A percentile compares a stretch with the other conserved stretches of the same genome.
Conservation (phyloP, 2,888 invertebrate genomes). For the Strigamia maritima region DNA sequence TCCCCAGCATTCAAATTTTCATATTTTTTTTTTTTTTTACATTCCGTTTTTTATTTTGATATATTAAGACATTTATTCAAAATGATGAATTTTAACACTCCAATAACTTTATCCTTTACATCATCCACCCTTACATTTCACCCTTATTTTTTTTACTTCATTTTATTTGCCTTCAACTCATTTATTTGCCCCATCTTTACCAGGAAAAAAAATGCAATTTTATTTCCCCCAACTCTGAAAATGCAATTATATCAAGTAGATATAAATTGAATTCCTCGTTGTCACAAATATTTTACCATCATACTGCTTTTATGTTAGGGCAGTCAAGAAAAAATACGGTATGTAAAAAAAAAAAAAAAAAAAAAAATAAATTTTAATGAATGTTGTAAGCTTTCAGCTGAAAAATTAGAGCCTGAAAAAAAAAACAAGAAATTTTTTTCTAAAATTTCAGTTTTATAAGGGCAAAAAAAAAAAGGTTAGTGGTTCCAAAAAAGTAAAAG, state of each 20-base stretch:
- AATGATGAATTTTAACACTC: neutral
- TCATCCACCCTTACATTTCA: neutral
- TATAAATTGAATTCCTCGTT: slow-evolving; percentile 22
- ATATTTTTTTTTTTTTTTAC: neutral
- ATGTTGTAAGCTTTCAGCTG: slow-evolving; percentile 9
- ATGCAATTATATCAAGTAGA: slow-evolving; percentile 29
- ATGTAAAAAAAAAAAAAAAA: too few species aligned
- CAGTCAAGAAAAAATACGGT: neutral
- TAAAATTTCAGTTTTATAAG: neutral
- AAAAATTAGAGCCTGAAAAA: neutral
- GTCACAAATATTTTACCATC: slow-evolving; percentile 11
- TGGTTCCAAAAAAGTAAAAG: neutral
- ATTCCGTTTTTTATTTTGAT: neutral
- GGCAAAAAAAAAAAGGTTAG: neutral
- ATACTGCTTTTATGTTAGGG: neutral
- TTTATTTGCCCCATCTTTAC: neutral
- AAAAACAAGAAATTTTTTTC: too few species aligned
- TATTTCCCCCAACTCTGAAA: neutral
- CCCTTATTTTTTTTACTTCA: neutral
- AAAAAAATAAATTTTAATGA: neutral
- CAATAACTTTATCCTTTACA: neutral
- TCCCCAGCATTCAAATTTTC: too few species aligned
- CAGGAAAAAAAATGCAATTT: neutral
- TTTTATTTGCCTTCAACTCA: neutral
- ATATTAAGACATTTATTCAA: slow-evolving; percentile 8